These are phyloP conservation scores for Sipha maydis DNA, from an alignment of 2,888 invertebrate genomes.

Conservation along the genomic window DNA sequence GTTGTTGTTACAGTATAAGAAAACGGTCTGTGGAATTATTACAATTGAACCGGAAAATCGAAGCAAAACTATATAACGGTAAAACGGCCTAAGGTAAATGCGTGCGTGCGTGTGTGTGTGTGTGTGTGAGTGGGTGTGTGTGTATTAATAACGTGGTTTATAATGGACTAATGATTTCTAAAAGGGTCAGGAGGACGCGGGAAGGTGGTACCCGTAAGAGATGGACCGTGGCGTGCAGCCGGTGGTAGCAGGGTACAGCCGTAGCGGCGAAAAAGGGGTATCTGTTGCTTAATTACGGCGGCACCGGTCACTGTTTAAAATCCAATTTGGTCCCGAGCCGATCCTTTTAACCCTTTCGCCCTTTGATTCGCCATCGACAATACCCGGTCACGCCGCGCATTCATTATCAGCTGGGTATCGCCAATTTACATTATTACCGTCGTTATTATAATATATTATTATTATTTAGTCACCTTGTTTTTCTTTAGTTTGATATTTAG, in stretches of 20 bases:
- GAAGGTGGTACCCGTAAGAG: constrained; percentile 5
- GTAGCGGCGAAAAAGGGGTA: constrained; percentile 41
- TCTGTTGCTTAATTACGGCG: constrained; percentile 58
- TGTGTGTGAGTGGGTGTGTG: background rate
- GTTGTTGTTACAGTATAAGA: background rate
- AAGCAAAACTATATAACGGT: constrained; percentile 25
- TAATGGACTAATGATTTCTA: constrained; percentile 60
- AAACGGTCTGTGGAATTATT: background rate
- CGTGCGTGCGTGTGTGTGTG: background rate
- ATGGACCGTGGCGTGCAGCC: constrained; percentile 6
- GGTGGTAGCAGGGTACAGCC: constrained; percentile 4
- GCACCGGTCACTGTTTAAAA: constrained; percentile 61
- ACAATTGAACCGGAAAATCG: constrained; percentile 55
- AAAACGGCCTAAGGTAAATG: background rate
- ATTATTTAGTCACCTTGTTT: background rate
- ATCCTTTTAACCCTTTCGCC: constrained; percentile 58
- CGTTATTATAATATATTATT: constrained; percentile 6
- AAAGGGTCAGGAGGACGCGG: constrained; percentile 15
- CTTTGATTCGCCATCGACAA: constrained; percentile 60
- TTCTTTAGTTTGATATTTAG: background rate
- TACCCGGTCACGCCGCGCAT: background rate
- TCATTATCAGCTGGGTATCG: constrained; percentile 34
- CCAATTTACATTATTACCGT: constrained; percentile 9
- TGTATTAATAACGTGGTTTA: constrained; percentile 59
- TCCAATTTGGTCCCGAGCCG: constrained; percentile 59